These are phyloP conservation scores for Micoletzkya japonica DNA, from an alignment of 2,888 invertebrate genomes.

Conservation along the genomic window DNA sequence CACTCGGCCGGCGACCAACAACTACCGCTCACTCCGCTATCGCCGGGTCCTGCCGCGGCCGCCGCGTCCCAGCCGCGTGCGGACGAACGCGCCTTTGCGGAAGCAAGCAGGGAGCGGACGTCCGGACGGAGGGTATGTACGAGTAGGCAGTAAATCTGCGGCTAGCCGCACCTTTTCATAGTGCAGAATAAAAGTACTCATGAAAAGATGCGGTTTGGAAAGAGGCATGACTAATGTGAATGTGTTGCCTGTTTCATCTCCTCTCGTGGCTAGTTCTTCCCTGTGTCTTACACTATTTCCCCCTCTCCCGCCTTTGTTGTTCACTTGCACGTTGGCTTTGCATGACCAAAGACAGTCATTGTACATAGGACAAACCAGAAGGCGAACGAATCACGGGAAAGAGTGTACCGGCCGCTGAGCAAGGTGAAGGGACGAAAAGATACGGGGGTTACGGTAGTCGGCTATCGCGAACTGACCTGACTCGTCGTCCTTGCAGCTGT, in stretches of 20 bases:
- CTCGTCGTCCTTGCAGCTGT: slow-evolving; percentile 7
- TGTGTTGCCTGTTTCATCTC: neutral
- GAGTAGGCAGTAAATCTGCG: neutral
- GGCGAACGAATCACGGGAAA: no score
- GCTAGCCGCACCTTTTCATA: neutral
- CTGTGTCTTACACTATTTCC: neutral
- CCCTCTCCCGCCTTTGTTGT: neutral
- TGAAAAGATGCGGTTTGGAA: neutral
- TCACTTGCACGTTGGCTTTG: neutral
- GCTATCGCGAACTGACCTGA: neutral
- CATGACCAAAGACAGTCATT: neutral
- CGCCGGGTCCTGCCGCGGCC: no score
- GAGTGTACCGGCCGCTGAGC: no score
- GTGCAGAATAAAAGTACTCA: neutral
- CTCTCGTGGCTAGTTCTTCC: no score
- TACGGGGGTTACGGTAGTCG: no score
- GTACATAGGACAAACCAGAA: neutral
- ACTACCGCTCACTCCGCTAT: neutral
- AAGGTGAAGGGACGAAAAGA: no score
- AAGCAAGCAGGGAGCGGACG: slow-evolving; percentile 9
- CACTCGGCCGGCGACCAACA: no score
- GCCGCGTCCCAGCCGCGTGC: neutral
- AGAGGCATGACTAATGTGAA: neutral
- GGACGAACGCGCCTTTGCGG: slow-evolving; percentile 21
- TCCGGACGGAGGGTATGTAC: slow-evolving; percentile 20